phyloP scores from a whole-genome alignment of 2,113 vertebrate genomes.

The Spilogale gracilis region DNA sequence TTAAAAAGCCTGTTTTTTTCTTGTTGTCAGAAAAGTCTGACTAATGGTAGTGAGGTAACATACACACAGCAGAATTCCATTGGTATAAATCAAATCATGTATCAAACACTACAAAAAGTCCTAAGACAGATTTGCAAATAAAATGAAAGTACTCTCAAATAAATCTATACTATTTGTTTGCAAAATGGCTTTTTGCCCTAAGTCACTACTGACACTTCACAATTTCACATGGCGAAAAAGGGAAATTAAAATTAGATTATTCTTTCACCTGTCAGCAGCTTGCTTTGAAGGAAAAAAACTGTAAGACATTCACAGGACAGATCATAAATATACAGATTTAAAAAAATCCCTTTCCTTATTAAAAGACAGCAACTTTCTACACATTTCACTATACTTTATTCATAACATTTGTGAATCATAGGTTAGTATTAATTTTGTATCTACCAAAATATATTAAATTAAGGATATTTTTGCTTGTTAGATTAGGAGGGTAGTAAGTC shows the following conservation, averaged over 20 bases:
- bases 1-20: not conserved
- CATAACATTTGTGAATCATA: conserved; percentile 18
- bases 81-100: conserved; percentile 30
- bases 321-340: not conserved
- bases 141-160: not conserved
- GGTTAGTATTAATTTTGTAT: conserved; percentile 23
- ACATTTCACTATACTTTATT: conserved; percentile 41
- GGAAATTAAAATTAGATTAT: conserved; percentile 45
- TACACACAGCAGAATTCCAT: not conserved
- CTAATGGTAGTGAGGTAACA: not conserved
- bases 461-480: not conserved
- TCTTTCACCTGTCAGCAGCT: not conserved
- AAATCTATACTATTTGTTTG: conserved; percentile 36
- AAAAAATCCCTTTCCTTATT: conserved; percentile 44
- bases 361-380: conserved; percentile 5
- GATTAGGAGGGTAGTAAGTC: not conserved
- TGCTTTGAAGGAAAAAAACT: not conserved
- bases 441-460: conserved; percentile 8
- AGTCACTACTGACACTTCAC: not conserved
- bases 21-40: conserved; percentile 17
- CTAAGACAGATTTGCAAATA: not conserved
- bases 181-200: conserved; percentile 1
- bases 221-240: conserved; percentile 3
- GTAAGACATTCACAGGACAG: not conserved
- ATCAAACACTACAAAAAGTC: not conserved